Conservation (phyloP, 2,797 vertebrate genomes). For the Tamandua tetradactyla region DNA sequence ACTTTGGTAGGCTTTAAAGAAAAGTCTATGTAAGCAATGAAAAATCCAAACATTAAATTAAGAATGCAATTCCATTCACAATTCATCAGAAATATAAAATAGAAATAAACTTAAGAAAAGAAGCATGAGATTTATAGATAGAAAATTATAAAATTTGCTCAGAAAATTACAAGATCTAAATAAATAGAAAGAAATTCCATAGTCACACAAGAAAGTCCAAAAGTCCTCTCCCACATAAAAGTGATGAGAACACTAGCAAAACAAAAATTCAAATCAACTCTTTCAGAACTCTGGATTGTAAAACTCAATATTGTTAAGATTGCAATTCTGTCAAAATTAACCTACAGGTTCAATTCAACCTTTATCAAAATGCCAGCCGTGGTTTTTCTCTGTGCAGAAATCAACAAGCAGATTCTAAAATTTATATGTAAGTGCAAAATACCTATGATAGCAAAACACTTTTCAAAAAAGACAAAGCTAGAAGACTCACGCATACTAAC, state of each 20-base stretch:
- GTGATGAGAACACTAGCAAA: no score
- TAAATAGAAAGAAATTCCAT: not conserved
- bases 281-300: not conserved
- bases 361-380: not conserved
- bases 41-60: constrained; percentile 20
- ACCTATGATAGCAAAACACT: not conserved
- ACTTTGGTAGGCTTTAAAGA: constrained; percentile 35
- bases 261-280: no score
- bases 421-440: not conserved
- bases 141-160: constrained; percentile 41
- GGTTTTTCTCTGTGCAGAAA: not conserved
- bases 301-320: not conserved
- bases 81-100: constrained; percentile 18
- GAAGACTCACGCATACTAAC: not conserved
- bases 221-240: no score
- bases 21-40: constrained; percentile 30
- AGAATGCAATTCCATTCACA: constrained; percentile 10
- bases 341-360: not conserved
- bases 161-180: not conserved
- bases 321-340: not conserved
- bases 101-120: constrained; percentile 11
- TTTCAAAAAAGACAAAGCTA: not conserved
- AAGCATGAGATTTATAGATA: not conserved
- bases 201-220: no score
- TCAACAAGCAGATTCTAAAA: not conserved